phyloP scores from a whole-genome alignment of 2,797 vertebrate genomes.

The Siniperca obscura region DNA sequence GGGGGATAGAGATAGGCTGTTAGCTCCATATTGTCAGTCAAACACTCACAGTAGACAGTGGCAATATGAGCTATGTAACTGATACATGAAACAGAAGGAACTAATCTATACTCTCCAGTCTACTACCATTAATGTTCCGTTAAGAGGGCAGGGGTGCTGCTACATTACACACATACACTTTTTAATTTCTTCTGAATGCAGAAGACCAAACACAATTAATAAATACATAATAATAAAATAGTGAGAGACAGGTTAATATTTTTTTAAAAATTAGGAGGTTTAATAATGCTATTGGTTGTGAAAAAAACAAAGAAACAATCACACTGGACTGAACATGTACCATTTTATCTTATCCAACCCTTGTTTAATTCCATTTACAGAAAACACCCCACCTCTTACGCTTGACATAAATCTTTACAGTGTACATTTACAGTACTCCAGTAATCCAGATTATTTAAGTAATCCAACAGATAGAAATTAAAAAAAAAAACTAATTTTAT shows the following conservation, averaged over 20 bases:
- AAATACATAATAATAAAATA: not conserved
- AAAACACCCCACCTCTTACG: not conserved
- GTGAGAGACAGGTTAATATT: not conserved
- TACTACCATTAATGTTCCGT: constrained; percentile 67
- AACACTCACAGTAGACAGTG: constrained; percentile 75
- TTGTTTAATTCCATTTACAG: constrained; percentile 2
- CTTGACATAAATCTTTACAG: not conserved
- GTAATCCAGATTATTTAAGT: no score
- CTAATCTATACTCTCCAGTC: constrained; percentile 74
- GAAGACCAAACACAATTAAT: not conserved
- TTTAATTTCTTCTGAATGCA: constrained; percentile 27
- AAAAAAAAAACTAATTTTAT: no score
- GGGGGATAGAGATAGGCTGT: constrained; percentile 80
- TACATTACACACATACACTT: constrained; percentile 12
- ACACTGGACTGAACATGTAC: not conserved
- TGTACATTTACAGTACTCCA: not conserved
- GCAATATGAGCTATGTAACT: constrained; percentile 79
- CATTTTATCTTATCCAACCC: not conserved
- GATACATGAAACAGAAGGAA: constrained; percentile 76
- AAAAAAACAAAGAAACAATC: not conserved
- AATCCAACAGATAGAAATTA: not conserved
- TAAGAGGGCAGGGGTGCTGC: constrained; percentile 33
- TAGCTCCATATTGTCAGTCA: constrained; percentile 80
- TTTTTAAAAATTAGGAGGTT: not conserved
- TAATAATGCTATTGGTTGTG: constrained; percentile 16